Percentiles rank a stretch among this genome's conserved stretches.
phyloP scores from a whole-genome alignment of 2,888 invertebrate genomes.

The Ornithoptera priamus region DNA sequence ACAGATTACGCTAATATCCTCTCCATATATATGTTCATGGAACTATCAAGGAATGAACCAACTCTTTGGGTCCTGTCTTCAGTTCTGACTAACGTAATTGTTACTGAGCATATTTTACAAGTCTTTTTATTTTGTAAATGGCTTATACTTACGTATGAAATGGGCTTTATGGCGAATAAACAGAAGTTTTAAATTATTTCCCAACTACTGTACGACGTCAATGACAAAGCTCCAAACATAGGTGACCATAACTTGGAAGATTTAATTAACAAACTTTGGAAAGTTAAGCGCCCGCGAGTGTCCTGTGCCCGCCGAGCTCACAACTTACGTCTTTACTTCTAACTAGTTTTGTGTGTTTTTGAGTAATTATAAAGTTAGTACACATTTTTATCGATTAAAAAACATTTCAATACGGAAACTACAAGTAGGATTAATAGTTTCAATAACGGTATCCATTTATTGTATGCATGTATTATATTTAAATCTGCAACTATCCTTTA shows the following conservation, averaged over 20 bases:
- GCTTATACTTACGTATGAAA: not conserved
- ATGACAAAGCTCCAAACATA: conserved; percentile 54
- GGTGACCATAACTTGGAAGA: conserved; percentile 65
- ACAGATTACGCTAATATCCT: too few species aligned
- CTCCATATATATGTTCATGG: too few species aligned
- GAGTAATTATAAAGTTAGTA: not conserved
- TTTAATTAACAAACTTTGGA: conserved; percentile 53
- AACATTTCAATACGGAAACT: too few species aligned
- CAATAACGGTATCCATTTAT: too few species aligned
- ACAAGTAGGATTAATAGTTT: too few species aligned
- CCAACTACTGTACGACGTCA: conserved; percentile 47
- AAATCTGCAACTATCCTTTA: too few species aligned
- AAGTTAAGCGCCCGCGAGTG: conserved; percentile 44
- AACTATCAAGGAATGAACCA: too few species aligned
- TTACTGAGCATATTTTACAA: too few species aligned
- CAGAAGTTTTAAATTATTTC: not conserved
- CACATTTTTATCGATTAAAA: not conserved
- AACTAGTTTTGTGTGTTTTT: not conserved
- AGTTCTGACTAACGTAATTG: too few species aligned
- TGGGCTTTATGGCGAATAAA: not conserved
- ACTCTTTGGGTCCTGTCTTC: too few species aligned
- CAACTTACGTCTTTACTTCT: conserved; percentile 1
- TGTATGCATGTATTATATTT: too few species aligned
- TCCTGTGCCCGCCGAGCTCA: conserved; percentile 9
- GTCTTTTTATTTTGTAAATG: too few species aligned